Evolutionary conservation across 2,888 invertebrate genomes (phyloP).

Genomic region (Drosophila nr. perissopoda): DNA sequence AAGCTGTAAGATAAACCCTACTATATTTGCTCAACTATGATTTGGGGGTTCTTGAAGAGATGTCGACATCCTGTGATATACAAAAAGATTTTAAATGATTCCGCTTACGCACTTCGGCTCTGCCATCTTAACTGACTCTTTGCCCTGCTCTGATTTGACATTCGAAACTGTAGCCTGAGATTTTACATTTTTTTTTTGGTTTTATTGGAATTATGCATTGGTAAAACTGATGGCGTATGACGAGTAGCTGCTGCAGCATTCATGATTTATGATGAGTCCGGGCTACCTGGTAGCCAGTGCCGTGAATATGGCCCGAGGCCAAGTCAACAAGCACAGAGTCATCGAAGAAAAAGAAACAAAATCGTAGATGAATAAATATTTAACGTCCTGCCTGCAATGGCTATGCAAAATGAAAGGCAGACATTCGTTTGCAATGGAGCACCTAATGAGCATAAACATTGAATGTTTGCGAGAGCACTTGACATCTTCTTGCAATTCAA

Average conservation of each 20-base stretch:
- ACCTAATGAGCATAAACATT: constrained; percentile 24
- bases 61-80: constrained; percentile 23
- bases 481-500: constrained; percentile 18
- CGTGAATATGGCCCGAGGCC: background rate
- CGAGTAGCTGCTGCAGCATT: background rate
- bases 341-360: background rate
- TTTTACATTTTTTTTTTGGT: background rate
- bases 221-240: constrained; percentile 12
- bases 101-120: constrained; percentile 20
- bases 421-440: background rate
- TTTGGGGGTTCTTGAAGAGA: constrained; percentile 3
- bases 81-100: constrained; percentile 29
- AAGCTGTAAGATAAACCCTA: too few relatives aligned
- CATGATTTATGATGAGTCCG: background rate
- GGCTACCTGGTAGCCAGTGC: background rate
- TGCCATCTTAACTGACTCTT: constrained; percentile 1
- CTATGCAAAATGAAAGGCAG: constrained; percentile 3
- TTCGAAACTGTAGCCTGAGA: background rate
- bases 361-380: background rate
- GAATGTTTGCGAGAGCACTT: constrained; percentile 26
- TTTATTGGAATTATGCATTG: constrained; percentile 14
- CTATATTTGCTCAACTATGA: background rate
- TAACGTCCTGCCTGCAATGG: background rate
- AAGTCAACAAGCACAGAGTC: background rate
- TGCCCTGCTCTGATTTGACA: background rate